These are phyloP conservation scores for Oxyteleia sp. DNA, from an alignment of 2,888 invertebrate species.

Conservation along the genomic window DNA sequence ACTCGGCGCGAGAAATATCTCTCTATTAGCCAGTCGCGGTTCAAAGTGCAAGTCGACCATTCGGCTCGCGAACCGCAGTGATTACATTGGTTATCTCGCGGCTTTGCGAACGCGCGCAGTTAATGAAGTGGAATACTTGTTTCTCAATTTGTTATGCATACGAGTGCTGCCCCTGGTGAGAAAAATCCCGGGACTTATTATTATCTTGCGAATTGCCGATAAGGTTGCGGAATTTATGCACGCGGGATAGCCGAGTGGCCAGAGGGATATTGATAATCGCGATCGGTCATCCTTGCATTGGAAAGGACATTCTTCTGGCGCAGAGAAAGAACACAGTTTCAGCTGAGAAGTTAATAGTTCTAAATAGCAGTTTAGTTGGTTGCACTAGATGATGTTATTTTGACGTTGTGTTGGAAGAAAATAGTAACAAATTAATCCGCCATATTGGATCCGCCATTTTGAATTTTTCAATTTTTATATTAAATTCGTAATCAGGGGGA, in stretches of 20 bases:
- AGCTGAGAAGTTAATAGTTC: no score
- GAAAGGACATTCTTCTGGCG: conserved; percentile 34
- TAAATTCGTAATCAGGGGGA: no score
- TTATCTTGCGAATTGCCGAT: conserved; percentile 70
- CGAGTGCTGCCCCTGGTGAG: conserved; percentile 36
- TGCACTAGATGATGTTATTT: no score
- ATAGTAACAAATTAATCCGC: no score
- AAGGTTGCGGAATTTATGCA: conserved; percentile 58
- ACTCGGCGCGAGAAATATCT: conserved; percentile 47
- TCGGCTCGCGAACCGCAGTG: conserved; percentile 48
- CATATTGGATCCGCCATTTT: no score
- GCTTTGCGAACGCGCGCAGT: conserved; percentile 50
- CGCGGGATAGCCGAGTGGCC: conserved; percentile 21
- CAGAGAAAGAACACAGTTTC: no score
- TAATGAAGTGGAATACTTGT: conserved; percentile 71
- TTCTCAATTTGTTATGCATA: conserved; percentile 69
- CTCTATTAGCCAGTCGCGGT: conserved; percentile 45
- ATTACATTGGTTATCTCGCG: conserved; percentile 53
- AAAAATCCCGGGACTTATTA: conserved; percentile 33
- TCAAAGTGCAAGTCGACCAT: conserved; percentile 64
- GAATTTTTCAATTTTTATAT: no score
- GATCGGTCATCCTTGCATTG: conserved; percentile 25
- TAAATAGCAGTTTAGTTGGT: no score
- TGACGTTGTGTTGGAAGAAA: no score
- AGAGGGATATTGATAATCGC: conserved; percentile 25